Conservation (phyloP, 2,797 vertebrate species). For the Rhinella marina region DNA sequence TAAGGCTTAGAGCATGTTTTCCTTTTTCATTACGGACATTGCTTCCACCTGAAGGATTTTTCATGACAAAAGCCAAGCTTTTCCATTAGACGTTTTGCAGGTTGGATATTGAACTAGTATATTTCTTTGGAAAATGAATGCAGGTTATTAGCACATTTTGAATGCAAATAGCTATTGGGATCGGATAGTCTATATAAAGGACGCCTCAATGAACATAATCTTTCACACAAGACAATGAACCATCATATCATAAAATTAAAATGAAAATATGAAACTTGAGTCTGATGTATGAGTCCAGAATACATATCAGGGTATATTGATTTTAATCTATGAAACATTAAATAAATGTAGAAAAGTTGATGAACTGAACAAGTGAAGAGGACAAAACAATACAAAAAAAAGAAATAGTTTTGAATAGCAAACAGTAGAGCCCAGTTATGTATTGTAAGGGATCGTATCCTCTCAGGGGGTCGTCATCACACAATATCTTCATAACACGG, state of each 20-base stretch:
- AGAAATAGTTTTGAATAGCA: neutral
- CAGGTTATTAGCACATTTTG: slow-evolving; percentile 71
- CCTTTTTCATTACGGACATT: slow-evolving; percentile 83
- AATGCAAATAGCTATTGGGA: slow-evolving; percentile 52
- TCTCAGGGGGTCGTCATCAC: too few species aligned
- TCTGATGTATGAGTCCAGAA: neutral
- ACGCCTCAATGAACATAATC: slow-evolving; percentile 5
- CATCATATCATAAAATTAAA: slow-evolving; percentile 9
- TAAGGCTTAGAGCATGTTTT: slow-evolving; percentile 82
- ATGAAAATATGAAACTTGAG: neutral
- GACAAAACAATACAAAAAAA: neutral
- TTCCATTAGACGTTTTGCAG: slow-evolving; percentile 80
- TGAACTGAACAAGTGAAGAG: neutral
- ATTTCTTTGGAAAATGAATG: slow-evolving; percentile 63
- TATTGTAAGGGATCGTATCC: too few species aligned
- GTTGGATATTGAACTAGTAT: slow-evolving; percentile 79
- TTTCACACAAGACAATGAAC: slow-evolving; percentile 32
- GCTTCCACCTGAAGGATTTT: slow-evolving; percentile 86
- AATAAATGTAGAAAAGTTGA: neutral
- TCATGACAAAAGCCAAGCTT: slow-evolving; percentile 88
- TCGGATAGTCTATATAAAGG: neutral
- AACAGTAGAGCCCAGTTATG: neutral
- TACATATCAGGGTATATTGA: neutral
- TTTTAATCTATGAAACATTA: neutral
- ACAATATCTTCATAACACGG: too few species aligned